Evolutionary conservation across 2,888 invertebrate genomes (phyloP).

Genomic region (Rugalucina vietnamica): DNA sequence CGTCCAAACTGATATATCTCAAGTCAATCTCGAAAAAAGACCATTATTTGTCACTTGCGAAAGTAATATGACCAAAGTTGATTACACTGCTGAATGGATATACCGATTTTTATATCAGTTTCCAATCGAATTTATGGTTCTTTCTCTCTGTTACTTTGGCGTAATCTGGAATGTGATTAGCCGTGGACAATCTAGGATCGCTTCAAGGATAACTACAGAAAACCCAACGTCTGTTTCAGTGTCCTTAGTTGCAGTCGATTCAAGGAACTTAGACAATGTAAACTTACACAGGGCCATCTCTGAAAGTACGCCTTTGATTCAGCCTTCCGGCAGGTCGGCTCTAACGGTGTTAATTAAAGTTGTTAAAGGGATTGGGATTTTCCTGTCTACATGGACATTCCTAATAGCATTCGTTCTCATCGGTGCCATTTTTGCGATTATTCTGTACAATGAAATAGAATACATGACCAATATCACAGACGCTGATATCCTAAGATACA

Average conservation of each 20-base stretch:
- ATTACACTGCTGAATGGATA: not conserved
- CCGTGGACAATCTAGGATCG: no score
- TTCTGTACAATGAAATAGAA: not conserved
- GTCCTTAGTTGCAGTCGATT: no score
- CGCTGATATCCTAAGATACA: not conserved
- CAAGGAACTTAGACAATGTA: no score
- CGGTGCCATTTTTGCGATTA: not conserved
- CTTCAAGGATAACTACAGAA: no score
- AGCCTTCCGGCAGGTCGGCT: no score
- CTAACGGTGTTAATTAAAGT: no score
- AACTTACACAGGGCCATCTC: no score
- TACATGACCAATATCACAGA: not conserved
- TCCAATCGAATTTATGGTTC: not conserved
- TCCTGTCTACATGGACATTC: not conserved
- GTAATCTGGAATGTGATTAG: conserved; percentile 9
- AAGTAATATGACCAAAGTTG: conserved; percentile 3
- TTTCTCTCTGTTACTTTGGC: not conserved
- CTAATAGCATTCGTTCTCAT: not conserved
- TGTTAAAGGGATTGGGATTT: no score
- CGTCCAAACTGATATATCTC: not conserved
- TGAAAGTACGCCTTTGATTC: no score
- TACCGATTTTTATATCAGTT: conserved; percentile 20
- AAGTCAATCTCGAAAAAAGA: not conserved
- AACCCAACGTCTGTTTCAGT: no score
- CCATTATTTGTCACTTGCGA: not conserved